Evolutionary conservation across 2,113 vertebrate genomes (phyloP).

Genomic region (Lanius collurio): DNA sequence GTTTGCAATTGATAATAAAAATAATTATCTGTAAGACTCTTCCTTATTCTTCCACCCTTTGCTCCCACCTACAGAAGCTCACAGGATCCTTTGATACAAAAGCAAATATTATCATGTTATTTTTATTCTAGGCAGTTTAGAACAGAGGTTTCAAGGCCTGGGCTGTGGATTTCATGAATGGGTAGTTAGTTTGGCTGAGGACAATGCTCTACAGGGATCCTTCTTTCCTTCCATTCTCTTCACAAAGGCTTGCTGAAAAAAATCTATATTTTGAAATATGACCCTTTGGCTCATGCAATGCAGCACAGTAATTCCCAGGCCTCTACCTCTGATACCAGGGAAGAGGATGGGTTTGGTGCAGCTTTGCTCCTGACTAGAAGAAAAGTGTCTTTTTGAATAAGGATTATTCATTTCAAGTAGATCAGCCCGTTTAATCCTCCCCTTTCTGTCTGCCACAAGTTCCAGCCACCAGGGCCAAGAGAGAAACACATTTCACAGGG

Average conservation of each 20-base stretch:
- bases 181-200: neutral
- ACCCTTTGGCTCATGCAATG: neutral
- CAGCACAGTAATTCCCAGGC: neutral
- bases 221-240: neutral
- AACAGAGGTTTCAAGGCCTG: neutral
- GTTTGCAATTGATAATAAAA: slow-evolving; percentile 2
- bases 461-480: neutral
- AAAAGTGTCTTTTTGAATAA: neutral
- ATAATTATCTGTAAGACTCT: slow-evolving; percentile 14
- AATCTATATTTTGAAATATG: neutral
- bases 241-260: slow-evolving; percentile 19
- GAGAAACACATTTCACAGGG: neutral
- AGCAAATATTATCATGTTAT: neutral
- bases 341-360: neutral
- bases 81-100: slow-evolving; percentile 17
- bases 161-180: neutral
- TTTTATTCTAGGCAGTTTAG: neutral
- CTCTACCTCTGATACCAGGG: neutral
- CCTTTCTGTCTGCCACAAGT: neutral
- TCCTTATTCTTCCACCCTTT: neutral
- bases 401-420: neutral
- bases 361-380: neutral
- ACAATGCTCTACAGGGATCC: neutral
- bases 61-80: neutral
- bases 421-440: neutral